Evolutionary conservation across 2,797 vertebrate species (phyloP).

Genomic region (Clarias laeviceps): DNA sequence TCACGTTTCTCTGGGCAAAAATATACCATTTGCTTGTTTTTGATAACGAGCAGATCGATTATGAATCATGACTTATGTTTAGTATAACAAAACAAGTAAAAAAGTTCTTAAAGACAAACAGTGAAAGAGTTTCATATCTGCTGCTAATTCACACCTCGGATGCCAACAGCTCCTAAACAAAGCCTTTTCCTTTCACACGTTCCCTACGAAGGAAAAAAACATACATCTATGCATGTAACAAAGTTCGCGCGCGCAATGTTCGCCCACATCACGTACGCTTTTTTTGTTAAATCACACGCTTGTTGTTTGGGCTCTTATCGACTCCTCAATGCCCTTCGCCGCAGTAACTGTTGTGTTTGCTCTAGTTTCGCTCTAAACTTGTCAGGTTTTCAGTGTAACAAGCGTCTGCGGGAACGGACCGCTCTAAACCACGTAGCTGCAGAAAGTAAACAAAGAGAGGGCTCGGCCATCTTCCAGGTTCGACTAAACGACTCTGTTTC

Average conservation of each 20-base stretch:
- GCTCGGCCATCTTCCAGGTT: slow-evolving; percentile 14
- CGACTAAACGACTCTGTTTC: slow-evolving; percentile 11
- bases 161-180: background rate
- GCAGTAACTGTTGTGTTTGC: background rate
- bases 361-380: background rate
- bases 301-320: background rate
- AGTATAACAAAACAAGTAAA: background rate
- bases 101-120: background rate
- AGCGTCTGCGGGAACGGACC: background rate
- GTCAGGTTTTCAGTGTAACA: slow-evolving; percentile 17
- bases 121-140: background rate
- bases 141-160: background rate
- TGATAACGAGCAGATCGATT: background rate
- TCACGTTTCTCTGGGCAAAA: background rate
- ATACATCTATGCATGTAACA: background rate
- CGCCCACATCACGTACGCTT: background rate
- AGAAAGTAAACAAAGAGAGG: background rate
- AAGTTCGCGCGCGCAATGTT: background rate
- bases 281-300: background rate
- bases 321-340: background rate
- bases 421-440: background rate
- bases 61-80: background rate
- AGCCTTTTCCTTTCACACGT: background rate
- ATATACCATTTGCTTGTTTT: background rate
- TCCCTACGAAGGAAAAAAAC: background rate